Conservation (phyloP, 2,888 invertebrate genomes). For the Stenurella melanura region DNA sequence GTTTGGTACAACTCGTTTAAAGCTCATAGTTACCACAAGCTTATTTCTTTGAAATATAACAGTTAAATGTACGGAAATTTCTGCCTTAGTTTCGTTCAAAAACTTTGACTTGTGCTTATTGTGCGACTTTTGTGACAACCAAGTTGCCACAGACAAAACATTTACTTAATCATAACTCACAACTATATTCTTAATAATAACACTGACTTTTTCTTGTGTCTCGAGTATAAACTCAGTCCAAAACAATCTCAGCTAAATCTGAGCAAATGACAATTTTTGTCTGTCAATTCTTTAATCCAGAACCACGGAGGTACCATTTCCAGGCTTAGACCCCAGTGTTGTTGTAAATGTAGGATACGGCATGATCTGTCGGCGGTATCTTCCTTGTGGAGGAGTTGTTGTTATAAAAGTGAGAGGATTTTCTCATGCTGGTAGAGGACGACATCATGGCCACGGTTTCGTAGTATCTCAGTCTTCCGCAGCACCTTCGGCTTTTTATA, state of each 20-base stretch:
- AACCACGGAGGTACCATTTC: conserved; percentile 60
- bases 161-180: conserved; percentile 46
- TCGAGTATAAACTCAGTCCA: conserved; percentile 48
- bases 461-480: conserved; percentile 89
- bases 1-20: conserved; percentile 53
- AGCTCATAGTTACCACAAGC: conserved; percentile 64
- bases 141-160: conserved; percentile 43
- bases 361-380: conserved; percentile 70
- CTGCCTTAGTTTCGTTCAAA: conserved; percentile 54
- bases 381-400: conserved; percentile 75
- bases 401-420: conserved; percentile 90
- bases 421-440: conserved; percentile 88
- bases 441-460: conserved; percentile 91
- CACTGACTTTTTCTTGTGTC: conserved; percentile 39
- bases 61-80: conserved; percentile 44
- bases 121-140: conserved; percentile 44
- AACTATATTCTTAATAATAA: conserved; percentile 49
- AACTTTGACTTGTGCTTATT: conserved; percentile 42
- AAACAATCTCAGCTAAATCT: conserved; percentile 45
- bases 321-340: conserved; percentile 82
- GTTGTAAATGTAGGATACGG: conserved; percentile 78
- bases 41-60: conserved; percentile 40
- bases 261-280: conserved; percentile 42
- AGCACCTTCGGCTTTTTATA: conserved; percentile 86
- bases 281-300: conserved; percentile 42